phyloP scores from a whole-genome alignment of 2,888 invertebrate genomes.

The Steromphala cineraria region DNA sequence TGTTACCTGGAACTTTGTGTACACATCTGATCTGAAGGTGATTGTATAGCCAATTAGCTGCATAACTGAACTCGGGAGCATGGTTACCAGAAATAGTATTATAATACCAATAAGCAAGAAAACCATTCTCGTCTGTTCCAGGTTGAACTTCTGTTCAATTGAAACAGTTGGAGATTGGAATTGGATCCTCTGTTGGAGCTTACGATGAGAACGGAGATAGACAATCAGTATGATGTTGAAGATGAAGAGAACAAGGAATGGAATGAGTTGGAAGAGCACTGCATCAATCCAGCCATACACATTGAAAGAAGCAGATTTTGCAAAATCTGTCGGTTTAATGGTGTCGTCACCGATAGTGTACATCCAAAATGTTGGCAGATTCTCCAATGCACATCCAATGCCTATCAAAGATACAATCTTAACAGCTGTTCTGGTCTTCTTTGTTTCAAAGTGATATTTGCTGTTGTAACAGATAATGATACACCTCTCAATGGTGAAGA shows the following conservation, averaged over 20 bases:
- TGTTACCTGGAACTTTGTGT: slow-evolving; percentile 23
- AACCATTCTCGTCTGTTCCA: slow-evolving; percentile 24
- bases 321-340: slow-evolving; percentile 15
- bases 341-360: not conserved
- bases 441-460: not conserved
- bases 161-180: not conserved
- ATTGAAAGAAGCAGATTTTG: not conserved
- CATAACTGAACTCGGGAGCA: slow-evolving; percentile 32
- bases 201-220: slow-evolving; percentile 21
- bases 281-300: slow-evolving; percentile 34
- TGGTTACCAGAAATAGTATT: slow-evolving; percentile 30
- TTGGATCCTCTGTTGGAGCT: not conserved
- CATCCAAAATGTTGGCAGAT: slow-evolving; percentile 33
- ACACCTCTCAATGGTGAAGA: slow-evolving; percentile 33
- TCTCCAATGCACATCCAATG: slow-evolving; percentile 21
- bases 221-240: slow-evolving; percentile 30
- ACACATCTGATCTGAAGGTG: slow-evolving; percentile 19
- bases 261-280: slow-evolving; percentile 25
- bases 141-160: not conserved
- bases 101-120: slow-evolving; percentile 32
- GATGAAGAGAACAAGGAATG: slow-evolving; percentile 26
- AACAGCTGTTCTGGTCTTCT: not conserved
- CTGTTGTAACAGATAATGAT: slow-evolving; percentile 17
- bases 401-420: not conserved
- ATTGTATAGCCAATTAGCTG: slow-evolving; percentile 27